These are phyloP conservation scores for Tenualosa thibaudeaui DNA, from an alignment of 2,797 vertebrate genomes.

Conservation along the genomic window DNA sequence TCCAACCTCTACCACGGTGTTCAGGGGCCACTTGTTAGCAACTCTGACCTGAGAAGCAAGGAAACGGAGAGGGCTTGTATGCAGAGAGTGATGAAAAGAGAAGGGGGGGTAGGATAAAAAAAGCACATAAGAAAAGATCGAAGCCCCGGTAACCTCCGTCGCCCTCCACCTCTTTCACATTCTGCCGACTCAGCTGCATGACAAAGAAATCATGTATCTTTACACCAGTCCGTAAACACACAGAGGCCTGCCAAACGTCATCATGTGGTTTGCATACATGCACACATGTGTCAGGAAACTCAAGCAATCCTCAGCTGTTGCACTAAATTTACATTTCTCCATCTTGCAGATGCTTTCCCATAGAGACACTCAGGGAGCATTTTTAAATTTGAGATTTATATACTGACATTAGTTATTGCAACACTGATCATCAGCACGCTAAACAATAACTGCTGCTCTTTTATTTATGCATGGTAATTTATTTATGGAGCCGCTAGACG, in stretches of 20 bases:
- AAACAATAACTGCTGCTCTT: not conserved
- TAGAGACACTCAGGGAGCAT: not conserved
- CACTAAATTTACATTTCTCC: constrained; percentile 15
- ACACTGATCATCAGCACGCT: not conserved
- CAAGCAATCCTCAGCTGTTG: constrained; percentile 10
- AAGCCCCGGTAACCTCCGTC: constrained; percentile 28
- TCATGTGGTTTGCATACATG: not conserved
- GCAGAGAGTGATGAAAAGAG: constrained; percentile 31
- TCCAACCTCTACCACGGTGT: constrained; percentile 61
- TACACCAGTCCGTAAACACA: not conserved
- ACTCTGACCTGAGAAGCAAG: constrained; percentile 54
- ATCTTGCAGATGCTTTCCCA: not conserved
- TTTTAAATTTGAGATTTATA: not conserved
- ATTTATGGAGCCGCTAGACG: not conserved
- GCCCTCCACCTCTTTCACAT: constrained; percentile 22
- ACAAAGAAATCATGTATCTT: constrained; percentile 1
- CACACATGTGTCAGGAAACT: not conserved
- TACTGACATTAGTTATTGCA: not conserved
- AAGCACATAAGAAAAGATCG: constrained; percentile 44
- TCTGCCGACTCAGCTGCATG: constrained; percentile 31
- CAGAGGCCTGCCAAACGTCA: not conserved
- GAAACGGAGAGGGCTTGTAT: constrained; percentile 56
- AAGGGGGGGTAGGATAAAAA: constrained; percentile 43
- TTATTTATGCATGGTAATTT: not conserved
- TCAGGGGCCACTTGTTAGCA: constrained; percentile 65